These are phyloP conservation scores for Epinotia bilunana DNA, from an alignment of 2,888 invertebrate species.

Conservation along the genomic window DNA sequence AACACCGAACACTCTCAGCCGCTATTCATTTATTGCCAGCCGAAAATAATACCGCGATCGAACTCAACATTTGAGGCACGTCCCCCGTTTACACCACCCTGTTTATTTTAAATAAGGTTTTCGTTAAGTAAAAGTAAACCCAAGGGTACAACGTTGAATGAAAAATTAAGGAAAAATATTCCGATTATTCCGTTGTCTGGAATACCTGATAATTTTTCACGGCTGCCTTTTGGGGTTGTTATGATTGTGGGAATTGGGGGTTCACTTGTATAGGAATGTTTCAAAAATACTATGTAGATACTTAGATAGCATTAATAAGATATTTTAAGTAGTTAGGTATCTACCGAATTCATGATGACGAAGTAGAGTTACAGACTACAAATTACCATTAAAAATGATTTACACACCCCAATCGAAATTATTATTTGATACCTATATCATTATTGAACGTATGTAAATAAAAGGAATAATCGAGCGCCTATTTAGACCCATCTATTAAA, in stretches of 20 bases:
- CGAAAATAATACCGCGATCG: conserved; percentile 72
- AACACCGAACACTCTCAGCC: conserved; percentile 46
- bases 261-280: not conserved
- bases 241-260: conserved; percentile 29
- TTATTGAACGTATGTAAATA: no score
- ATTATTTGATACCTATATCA: no score
- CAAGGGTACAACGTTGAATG: conserved; percentile 69
- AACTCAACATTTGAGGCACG: conserved; percentile 76
- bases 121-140: conserved; percentile 79
- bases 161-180: conserved; percentile 77
- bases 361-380: no score
- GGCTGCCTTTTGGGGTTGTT: conserved; percentile 33
- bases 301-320: no score
- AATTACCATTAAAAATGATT: no score
- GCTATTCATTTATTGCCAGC: conserved; percentile 66
- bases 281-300: no score
- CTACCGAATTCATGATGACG: no score
- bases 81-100: conserved; percentile 75
- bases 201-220: conserved; percentile 54
- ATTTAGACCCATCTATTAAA: no score
- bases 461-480: no score
- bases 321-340: no score
- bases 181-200: conserved; percentile 58
- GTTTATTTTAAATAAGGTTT: conserved; percentile 83
- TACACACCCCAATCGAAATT: no score